These are phyloP conservation scores for Ceraclea dissimilis DNA, from an alignment of 2,888 invertebrate species.

Conservation along the genomic window DNA sequence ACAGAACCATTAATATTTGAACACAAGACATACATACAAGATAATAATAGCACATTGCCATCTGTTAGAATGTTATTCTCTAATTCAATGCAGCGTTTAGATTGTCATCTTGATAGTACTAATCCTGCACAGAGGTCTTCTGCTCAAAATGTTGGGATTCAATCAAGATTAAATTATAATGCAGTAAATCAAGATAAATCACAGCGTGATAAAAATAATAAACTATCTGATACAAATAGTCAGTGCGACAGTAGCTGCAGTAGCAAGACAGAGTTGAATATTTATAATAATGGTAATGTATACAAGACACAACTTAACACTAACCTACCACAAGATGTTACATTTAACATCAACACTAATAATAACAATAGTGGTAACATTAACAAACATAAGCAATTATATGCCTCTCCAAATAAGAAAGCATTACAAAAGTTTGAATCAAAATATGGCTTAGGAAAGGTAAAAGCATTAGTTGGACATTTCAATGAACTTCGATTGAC, in stretches of 20 bases:
- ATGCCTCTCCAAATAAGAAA: not conserved
- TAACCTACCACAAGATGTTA: not conserved
- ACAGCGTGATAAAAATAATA: not conserved
- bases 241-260: not conserved
- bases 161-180: not conserved
- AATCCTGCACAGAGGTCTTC: no score
- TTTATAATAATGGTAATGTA: not conserved
- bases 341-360: not conserved
- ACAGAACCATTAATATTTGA: conserved; percentile 45
- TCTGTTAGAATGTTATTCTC: conserved; percentile 43
- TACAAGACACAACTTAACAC: not conserved
- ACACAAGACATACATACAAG: conserved; percentile 28
- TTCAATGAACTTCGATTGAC: conserved; percentile 50
- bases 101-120: not conserved
- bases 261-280: not conserved
- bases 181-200: not conserved
- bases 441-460: conserved; percentile 59
- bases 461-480: conserved; percentile 62
- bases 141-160: not conserved
- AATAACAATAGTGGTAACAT: not conserved
- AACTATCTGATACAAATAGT: not conserved
- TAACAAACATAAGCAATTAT: not conserved
- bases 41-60: conserved; percentile 37
- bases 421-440: conserved; percentile 28
- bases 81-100: conserved; percentile 5